These are phyloP conservation scores for Barnardius zonarius DNA, from an alignment of 2,113 vertebrate species.

Conservation along the genomic window DNA sequence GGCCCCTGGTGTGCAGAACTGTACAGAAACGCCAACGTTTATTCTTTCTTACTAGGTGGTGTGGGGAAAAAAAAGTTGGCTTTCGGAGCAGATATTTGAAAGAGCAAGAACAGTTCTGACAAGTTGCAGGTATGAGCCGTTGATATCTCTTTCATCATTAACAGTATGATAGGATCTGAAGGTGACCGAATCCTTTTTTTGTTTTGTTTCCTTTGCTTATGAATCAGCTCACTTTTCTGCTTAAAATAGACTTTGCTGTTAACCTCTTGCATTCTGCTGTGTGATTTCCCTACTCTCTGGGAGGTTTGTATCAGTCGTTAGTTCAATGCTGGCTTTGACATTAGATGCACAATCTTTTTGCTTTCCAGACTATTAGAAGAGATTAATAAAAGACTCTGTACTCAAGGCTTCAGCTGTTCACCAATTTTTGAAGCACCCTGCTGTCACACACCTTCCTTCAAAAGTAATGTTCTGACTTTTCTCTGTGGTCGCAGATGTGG, in stretches of 20 bases:
- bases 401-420: background rate
- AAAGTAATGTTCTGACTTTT: background rate
- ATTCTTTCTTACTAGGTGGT: background rate
- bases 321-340: background rate
- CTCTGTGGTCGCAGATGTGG: background rate
- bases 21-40: fast-evolving
- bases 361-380: background rate
- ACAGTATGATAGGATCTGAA: background rate
- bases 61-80: background rate
- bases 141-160: background rate
- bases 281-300: background rate
- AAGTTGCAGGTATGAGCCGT: background rate
- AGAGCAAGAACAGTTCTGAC: background rate
- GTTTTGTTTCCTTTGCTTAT: background rate
- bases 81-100: background rate
- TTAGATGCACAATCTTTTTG: background rate
- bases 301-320: background rate
- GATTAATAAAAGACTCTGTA: background rate
- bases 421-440: background rate
- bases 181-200: background rate
- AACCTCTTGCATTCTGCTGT: background rate
- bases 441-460: background rate
- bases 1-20: background rate
- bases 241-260: background rate
- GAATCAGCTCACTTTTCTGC: background rate